Conservation (phyloP, 2,888 invertebrate species). For the Drosophila monieri region DNA sequence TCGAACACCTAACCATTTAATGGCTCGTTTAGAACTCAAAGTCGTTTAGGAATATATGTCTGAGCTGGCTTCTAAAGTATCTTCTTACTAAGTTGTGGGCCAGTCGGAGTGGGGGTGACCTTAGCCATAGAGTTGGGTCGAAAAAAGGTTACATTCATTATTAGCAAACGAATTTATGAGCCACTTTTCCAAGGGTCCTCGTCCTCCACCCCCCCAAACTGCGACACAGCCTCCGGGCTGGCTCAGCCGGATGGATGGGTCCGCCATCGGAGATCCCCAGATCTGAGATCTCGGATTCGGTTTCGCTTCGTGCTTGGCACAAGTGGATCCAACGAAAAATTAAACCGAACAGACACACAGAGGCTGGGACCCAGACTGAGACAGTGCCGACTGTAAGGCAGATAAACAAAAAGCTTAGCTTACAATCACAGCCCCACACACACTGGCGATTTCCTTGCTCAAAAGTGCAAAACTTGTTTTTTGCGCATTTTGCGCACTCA, state of each 20-base stretch:
- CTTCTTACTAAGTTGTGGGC: neutral
- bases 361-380: conserved; percentile 36
- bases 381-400: conserved; percentile 27
- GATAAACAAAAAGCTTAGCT: conserved; percentile 61
- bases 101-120: neutral
- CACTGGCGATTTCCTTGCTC: conserved; percentile 51
- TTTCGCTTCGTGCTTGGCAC: conserved; percentile 72
- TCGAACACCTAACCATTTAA: neutral
- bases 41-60: neutral
- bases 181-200: neutral
- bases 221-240: neutral
- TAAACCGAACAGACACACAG: conserved; percentile 59
- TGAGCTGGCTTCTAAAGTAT: neutral
- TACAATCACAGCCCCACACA: conserved; percentile 34
- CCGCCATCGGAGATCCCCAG: conserved; percentile 4
- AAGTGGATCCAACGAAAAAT: conserved; percentile 72
- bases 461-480: conserved; percentile 75
- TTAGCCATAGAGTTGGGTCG: neutral
- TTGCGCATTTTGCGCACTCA: conserved; percentile 77
- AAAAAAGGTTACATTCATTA: neutral
- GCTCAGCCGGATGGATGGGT: conserved; percentile 35
- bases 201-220: neutral
- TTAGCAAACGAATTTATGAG: neutral
- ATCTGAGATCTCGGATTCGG: conserved; percentile 24
- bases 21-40: neutral